Evolutionary conservation across 30 jellyfish, hydroid and myxozoan genomes (phyloP).

Genomic region (Cassiopea andromeda): DNA sequence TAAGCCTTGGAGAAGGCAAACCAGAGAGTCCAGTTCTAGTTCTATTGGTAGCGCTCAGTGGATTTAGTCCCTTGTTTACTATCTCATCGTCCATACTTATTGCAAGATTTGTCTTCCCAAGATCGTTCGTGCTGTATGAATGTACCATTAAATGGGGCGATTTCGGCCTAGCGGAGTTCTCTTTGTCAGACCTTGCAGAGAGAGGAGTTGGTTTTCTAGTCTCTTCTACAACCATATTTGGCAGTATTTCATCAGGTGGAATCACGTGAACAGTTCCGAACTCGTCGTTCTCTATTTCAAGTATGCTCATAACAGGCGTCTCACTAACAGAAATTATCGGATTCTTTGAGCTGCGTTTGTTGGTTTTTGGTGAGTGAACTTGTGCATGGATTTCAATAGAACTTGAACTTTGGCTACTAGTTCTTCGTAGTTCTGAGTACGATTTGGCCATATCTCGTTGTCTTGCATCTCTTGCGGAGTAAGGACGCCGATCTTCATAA

Average conservation of each 20-base stretch:
- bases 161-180: constrained; percentile 20
- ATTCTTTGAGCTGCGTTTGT: neutral
- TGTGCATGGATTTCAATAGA: constrained; percentile 69
- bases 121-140: constrained; percentile 62
- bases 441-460: neutral
- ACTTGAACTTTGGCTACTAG: constrained; percentile 77
- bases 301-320: constrained; percentile 57
- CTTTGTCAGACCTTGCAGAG: constrained; percentile 48
- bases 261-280: constrained; percentile 69
- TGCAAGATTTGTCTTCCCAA: constrained; percentile 61
- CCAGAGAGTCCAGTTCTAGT: constrained; percentile 73
- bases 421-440: constrained; percentile 34
- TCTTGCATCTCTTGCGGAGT: constrained; percentile 61
- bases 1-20: constrained; percentile 55
- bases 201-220: neutral
- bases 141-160: constrained; percentile 43
- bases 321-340: constrained; percentile 12
- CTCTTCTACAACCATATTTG: constrained; percentile 71
- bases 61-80: constrained; percentile 27
- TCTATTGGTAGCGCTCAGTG: constrained; percentile 59
- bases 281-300: constrained; percentile 61
- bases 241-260: constrained; percentile 45
- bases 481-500: constrained; percentile 43
- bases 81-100: constrained; percentile 61
- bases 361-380: constrained; percentile 52